Percentiles rank a stretch among this genome's conserved stretches.
Evolutionary conservation across 1,140 invertebrate genomes (phyloP).

Genomic region (Penaeus vannamei): DNA sequence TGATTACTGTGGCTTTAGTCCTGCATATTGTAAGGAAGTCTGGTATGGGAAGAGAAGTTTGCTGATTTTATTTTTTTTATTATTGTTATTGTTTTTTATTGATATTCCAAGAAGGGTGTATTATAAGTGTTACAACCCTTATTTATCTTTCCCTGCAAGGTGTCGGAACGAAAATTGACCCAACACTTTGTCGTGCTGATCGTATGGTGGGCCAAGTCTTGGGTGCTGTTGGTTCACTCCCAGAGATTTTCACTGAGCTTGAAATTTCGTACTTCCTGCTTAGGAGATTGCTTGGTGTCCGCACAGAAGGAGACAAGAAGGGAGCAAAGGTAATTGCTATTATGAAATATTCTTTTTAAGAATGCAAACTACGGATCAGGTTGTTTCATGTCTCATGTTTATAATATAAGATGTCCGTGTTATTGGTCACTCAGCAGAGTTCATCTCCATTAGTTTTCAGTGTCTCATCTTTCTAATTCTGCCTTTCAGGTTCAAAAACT

Average conservation of each 20-base stretch:
- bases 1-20: too few species aligned
- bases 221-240: conserved; percentile 96
- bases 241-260: conserved; percentile 97
- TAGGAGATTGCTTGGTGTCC: conserved; percentile 94
- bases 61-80: too few species aligned
- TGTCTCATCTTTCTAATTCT: neutral
- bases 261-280: conserved; percentile 99
- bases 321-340: conserved; percentile 88
- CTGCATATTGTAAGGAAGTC: too few species aligned
- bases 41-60: too few species aligned
- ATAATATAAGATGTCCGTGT: too few species aligned
- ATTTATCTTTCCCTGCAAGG: conserved; percentile 74
- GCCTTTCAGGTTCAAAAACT: conserved; percentile 84
- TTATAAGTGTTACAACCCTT: too few species aligned
- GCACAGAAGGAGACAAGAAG: conserved; percentile 99
- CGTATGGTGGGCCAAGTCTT: conserved; percentile 98
- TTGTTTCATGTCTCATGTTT: too few species aligned
- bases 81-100: too few species aligned
- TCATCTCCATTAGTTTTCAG: neutral
- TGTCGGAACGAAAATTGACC: conserved; percentile 99
- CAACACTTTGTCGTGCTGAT: conserved; percentile 97
- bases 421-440: too few species aligned
- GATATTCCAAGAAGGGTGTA: too few species aligned
- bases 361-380: too few species aligned
- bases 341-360: neutral